Percentiles rank a stretch among this genome's conserved stretches.
These are phyloP conservation scores for Zingel zingel DNA, from an alignment of 2,113 vertebrate genomes.

Conservation along the genomic window DNA sequence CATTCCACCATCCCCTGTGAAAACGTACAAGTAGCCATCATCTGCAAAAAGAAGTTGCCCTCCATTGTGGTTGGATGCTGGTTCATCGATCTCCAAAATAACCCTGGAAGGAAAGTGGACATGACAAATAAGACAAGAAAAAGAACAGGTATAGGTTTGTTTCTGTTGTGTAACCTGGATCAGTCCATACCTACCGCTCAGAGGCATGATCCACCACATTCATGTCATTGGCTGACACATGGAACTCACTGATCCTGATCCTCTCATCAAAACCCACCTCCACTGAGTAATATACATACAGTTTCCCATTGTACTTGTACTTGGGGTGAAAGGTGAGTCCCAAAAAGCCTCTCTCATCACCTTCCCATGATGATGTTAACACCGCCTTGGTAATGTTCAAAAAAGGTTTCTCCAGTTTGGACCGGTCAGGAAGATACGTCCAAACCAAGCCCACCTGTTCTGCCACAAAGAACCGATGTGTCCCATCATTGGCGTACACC, in stretches of 20 bases:
- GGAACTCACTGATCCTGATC: slow-evolving; percentile 97
- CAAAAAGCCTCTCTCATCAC: slow-evolving; percentile 96
- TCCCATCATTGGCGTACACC: slow-evolving; percentile 93
- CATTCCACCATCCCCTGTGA: slow-evolving; percentile 98
- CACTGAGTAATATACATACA: slow-evolving; percentile 96
- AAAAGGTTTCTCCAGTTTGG: slow-evolving; percentile 90
- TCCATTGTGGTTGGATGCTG: slow-evolving; percentile 97
- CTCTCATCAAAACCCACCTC: slow-evolving; percentile 89
- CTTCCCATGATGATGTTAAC: slow-evolving; percentile 96
- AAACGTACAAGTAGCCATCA: slow-evolving; percentile 95
- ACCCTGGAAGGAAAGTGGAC: slow-evolving; percentile 80
- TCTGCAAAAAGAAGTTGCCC: slow-evolving; percentile 94
- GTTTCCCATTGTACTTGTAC: slow-evolving; percentile 90
- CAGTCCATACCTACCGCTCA: slow-evolving; percentile 88
- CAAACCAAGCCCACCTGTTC: slow-evolving; percentile 97
- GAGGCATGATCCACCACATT: slow-evolving; percentile 93
- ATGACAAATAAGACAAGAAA: background rate
- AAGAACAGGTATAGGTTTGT: background rate
- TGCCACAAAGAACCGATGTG: slow-evolving; percentile 93
- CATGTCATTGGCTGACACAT: slow-evolving; percentile 87
- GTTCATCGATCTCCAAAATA: slow-evolving; percentile 95
- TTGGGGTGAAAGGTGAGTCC: slow-evolving; percentile 92
- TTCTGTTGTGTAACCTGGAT: background rate
- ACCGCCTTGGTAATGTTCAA: slow-evolving; percentile 91
- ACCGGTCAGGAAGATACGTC: slow-evolving; percentile 90